A percentile compares a stretch with the other conserved stretches of the same genome.
These are phyloP conservation scores for Lagodon rhomboides DNA, from an alignment of 2,797 vertebrate species.

Conservation along the genomic window DNA sequence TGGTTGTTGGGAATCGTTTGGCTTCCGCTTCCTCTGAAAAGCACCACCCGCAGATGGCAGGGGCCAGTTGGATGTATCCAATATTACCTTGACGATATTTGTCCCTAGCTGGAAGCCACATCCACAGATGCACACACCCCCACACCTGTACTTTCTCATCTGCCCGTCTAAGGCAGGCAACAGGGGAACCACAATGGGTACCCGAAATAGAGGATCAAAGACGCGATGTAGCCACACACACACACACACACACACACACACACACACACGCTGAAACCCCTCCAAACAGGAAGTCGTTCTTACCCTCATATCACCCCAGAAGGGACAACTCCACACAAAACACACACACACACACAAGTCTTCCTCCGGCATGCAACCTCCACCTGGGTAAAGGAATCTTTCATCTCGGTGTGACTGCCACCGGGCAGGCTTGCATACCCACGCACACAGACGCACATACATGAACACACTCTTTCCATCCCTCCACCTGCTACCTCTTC, in stretches of 20 bases:
- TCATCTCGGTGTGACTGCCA: constrained; percentile 63
- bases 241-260: constrained; percentile 32
- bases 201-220: constrained; percentile 60
- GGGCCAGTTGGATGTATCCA: constrained; percentile 54
- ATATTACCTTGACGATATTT: constrained; percentile 62
- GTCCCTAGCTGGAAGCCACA: constrained; percentile 55
- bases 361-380: constrained; percentile 45
- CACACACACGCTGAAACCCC: constrained; percentile 19
- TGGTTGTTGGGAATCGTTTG: constrained; percentile 47
- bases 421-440: constrained; percentile 58
- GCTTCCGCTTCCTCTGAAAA: constrained; percentile 52
- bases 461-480: constrained; percentile 16
- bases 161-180: constrained; percentile 52
- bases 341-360: constrained; percentile 25
- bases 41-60: constrained; percentile 69
- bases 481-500: constrained; percentile 67
- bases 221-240: constrained; percentile 29
- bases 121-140: constrained; percentile 49
- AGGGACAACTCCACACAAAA: constrained; percentile 48
- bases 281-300: constrained; percentile 45
- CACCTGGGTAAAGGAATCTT: constrained; percentile 70
- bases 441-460: constrained; percentile 18
- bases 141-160: constrained; percentile 62
- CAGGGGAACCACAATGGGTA: constrained; percentile 45
- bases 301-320: constrained; percentile 51